A percentile compares a stretch with the other conserved stretches of the same genome.
These are phyloP conservation scores for Spodoptera frugiperda DNA, from an alignment of 1,140 invertebrate genomes.

Conservation along the genomic window DNA sequence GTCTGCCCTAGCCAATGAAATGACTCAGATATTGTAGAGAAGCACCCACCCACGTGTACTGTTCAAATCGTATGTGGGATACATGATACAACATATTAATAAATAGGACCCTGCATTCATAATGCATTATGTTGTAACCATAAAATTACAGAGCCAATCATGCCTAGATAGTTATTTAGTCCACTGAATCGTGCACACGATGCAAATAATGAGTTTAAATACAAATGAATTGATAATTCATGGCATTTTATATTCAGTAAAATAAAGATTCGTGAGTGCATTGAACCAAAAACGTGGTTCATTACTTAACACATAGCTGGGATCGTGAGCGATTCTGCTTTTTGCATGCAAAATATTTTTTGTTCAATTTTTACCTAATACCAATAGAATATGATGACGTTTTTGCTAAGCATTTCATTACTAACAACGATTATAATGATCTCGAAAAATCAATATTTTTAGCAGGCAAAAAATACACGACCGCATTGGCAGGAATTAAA, in stretches of 20 bases:
- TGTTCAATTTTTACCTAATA: conserved; percentile 67
- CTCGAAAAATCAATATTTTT: conserved; percentile 56
- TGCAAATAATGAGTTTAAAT: conserved; percentile 65
- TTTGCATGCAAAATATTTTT: conserved; percentile 71
- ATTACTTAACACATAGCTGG: conserved; percentile 77
- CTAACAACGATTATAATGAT: conserved; percentile 61
- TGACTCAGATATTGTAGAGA: conserved; percentile 49
- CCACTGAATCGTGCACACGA: conserved; percentile 56
- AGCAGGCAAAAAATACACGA: conserved; percentile 46
- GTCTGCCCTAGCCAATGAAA: conserved; percentile 60
- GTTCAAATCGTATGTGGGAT: conserved; percentile 46
- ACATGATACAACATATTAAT: conserved; percentile 48
- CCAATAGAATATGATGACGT: conserved; percentile 70
- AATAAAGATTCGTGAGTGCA: conserved; percentile 81
- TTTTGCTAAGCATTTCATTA: conserved; percentile 61
- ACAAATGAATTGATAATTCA: conserved; percentile 74
- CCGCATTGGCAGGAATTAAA: conserved; percentile 35
- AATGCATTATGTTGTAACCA: conserved; percentile 39
- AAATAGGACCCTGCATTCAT: conserved; percentile 45
- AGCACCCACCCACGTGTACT: conserved; percentile 55
- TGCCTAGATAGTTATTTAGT: conserved; percentile 49
- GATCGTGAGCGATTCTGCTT: conserved; percentile 73
- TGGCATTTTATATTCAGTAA: conserved; percentile 73
- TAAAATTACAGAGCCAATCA: conserved; percentile 39
- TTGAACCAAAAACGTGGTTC: conserved; percentile 84